Evolutionary conservation across 2,797 vertebrate genomes (phyloP).

Genomic region (Betta splendens): DNA sequence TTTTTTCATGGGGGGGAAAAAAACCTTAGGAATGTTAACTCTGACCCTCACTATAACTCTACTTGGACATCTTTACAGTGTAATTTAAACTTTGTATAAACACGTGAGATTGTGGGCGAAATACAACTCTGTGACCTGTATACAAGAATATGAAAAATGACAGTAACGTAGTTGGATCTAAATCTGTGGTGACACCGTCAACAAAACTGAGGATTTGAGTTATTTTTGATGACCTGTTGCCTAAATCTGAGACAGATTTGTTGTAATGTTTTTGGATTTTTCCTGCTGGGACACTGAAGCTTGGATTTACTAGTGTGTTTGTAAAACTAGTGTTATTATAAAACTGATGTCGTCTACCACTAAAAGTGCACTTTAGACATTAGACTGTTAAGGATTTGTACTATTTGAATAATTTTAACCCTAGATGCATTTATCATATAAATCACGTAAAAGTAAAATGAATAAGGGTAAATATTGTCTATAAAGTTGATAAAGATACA

Average conservation of each 20-base stretch:
- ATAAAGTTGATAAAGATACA: not conserved
- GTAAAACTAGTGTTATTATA: too few species aligned
- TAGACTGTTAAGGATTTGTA: too few species aligned
- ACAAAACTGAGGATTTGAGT: constrained; percentile 1
- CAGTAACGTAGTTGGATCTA: constrained; percentile 1
- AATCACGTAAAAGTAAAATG: too few species aligned
- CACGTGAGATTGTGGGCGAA: constrained; percentile 6
- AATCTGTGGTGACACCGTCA: constrained; percentile 10
- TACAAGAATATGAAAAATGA: constrained; percentile 8
- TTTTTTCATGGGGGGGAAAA: too few species aligned
- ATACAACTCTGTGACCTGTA: constrained; percentile 21
- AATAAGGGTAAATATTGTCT: too few species aligned
- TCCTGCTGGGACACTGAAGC: too few species aligned
- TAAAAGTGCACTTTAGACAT: too few species aligned
- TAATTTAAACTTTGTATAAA: constrained; percentile 35
- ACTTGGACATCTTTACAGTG: constrained; percentile 36
- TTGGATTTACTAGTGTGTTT: too few species aligned
- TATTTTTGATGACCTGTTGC: constrained; percentile 4
- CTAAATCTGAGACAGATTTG: constrained; percentile 3
- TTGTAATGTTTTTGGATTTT: not conserved
- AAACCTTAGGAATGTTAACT: constrained; percentile 52
- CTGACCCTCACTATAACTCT: constrained; percentile 17
- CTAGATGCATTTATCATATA: too few species aligned
- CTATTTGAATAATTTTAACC: too few species aligned
- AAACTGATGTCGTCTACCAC: too few species aligned